Evolutionary conservation across 2,113 vertebrate species (phyloP).

Genomic region (Panurus biarmicus): DNA sequence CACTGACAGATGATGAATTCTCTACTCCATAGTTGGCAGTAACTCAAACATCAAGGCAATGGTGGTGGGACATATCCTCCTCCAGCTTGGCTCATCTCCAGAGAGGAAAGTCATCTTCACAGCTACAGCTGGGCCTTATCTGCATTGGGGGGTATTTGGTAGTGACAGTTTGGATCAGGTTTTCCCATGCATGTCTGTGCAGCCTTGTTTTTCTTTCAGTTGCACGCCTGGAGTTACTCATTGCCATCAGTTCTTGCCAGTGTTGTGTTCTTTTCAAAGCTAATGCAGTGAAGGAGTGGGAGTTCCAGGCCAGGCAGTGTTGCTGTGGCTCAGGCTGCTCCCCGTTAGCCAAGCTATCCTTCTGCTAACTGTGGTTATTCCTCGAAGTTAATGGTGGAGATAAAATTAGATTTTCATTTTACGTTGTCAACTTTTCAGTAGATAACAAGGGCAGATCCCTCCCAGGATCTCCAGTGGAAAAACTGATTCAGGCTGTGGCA

Average conservation of each 20-base stretch:
- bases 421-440: background rate
- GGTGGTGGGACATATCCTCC: slow-evolving; percentile 28
- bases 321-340: background rate
- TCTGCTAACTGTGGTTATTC: background rate
- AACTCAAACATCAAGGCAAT: slow-evolving; percentile 36
- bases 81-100: slow-evolving; percentile 40
- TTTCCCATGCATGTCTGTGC: slow-evolving; percentile 29
- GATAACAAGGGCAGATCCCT: background rate
- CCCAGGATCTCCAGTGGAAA: slow-evolving; percentile 15
- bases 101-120: slow-evolving; percentile 43
- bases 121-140: slow-evolving; percentile 53
- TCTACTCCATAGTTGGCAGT: slow-evolving; percentile 11
- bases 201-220: slow-evolving; percentile 8
- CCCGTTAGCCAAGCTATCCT: background rate
- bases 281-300: background rate
- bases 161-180: slow-evolving; percentile 40
- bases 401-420: slow-evolving; percentile 27
- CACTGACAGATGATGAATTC: slow-evolving; percentile 54
- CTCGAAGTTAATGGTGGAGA: background rate
- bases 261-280: background rate
- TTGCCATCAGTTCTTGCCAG: background rate
- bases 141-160: background rate
- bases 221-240: background rate
- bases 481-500: background rate
- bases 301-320: background rate